phyloP scores from a whole-genome alignment of 2,113 vertebrate species.

The Pyxicephalus adspersus region DNA sequence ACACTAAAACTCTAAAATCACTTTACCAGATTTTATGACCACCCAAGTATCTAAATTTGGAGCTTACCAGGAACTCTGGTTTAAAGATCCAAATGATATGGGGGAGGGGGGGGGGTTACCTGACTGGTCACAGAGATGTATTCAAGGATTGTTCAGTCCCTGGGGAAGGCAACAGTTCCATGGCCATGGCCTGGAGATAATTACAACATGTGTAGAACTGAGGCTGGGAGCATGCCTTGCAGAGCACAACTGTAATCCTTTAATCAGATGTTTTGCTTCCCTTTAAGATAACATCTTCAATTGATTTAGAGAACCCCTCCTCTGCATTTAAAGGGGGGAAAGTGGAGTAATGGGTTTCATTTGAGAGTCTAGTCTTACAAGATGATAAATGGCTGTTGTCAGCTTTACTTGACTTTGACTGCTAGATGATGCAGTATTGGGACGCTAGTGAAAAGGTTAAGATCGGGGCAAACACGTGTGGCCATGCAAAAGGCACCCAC shows the following conservation, averaged over 20 bases:
- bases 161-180: constrained; percentile 67
- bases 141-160: constrained; percentile 30
- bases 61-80: not conserved
- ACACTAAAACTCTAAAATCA: not conserved
- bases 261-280: constrained; percentile 70
- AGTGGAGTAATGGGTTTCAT: constrained; percentile 69
- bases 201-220: constrained; percentile 61
- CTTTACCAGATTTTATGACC: constrained; percentile 12
- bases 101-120: not conserved
- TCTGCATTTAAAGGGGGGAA: constrained; percentile 59
- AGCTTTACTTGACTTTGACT: constrained; percentile 64
- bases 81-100: constrained; percentile 15
- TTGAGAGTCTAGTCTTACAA: constrained; percentile 67
- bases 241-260: constrained; percentile 60
- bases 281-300: constrained; percentile 74
- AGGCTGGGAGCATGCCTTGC: constrained; percentile 72
- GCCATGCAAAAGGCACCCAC: constrained; percentile 15
- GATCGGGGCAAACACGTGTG: constrained; percentile 33
- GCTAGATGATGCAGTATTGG: constrained; percentile 58
- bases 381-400: constrained; percentile 70
- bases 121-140: constrained; percentile 32
- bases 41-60: constrained; percentile 14
- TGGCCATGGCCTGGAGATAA: constrained; percentile 76
- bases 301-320: constrained; percentile 71
- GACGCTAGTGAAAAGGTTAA: constrained; percentile 58